Evolutionary conservation across 2,888 invertebrate genomes (phyloP).

Genomic region (Subacronicta megacephala): DNA sequence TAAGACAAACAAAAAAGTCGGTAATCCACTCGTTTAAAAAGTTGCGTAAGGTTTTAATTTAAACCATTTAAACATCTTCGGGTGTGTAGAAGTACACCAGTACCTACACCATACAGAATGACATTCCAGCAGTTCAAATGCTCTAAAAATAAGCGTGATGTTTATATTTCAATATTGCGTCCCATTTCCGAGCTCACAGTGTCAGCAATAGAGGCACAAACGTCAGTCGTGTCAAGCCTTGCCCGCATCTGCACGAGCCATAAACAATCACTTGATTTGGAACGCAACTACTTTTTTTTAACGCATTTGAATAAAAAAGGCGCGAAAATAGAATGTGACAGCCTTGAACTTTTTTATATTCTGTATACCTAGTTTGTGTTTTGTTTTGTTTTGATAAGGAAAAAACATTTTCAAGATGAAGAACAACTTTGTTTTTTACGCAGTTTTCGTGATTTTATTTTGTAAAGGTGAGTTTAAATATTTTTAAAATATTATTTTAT

Average conservation of each 20-base stretch:
- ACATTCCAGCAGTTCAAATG: constrained; percentile 68
- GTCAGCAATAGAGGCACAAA: constrained; percentile 70
- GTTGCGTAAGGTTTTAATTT: constrained; percentile 48
- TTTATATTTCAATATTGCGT: constrained; percentile 69
- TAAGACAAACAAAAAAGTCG: constrained; percentile 11
- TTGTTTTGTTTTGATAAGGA: constrained; percentile 49
- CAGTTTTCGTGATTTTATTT: constrained; percentile 52
- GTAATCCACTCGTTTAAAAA: constrained; percentile 26
- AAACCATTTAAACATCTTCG: constrained; percentile 39
- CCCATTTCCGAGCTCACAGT: constrained; percentile 70
- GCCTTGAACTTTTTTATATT: constrained; percentile 58
- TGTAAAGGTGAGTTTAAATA: constrained; percentile 60
- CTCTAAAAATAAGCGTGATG: constrained; percentile 81
- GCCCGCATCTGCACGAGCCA: constrained; percentile 63
- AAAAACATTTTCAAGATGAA: constrained; percentile 41
- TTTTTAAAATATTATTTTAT: no score
- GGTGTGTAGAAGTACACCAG: constrained; percentile 42
- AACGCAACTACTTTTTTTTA: constrained; percentile 63
- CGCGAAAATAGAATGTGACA: constrained; percentile 73
- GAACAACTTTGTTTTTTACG: constrained; percentile 50
- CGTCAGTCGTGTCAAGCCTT: constrained; percentile 67
- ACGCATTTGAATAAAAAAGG: constrained; percentile 67
- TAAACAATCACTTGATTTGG: constrained; percentile 66
- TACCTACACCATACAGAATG: constrained; percentile 54
- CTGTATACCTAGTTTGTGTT: constrained; percentile 62